Evolutionary conservation across 2,888 invertebrate genomes (phyloP).

Genomic region (Leucozona laternaria): DNA sequence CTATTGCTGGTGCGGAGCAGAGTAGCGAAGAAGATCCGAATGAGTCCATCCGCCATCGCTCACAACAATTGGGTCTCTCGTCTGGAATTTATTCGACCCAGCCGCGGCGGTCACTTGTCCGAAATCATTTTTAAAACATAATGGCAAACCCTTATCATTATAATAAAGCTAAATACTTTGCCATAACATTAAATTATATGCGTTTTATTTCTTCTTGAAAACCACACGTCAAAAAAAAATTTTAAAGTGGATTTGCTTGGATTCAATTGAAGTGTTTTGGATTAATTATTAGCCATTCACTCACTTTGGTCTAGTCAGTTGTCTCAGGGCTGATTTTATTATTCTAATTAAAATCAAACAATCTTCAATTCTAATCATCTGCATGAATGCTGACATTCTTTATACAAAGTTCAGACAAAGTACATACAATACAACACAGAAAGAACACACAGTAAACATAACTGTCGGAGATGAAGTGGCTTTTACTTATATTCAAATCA

Average conservation of each 20-base stretch:
- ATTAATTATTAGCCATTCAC: background rate
- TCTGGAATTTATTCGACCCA: too few species aligned
- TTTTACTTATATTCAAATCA: background rate
- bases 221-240: too few species aligned
- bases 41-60: too few species aligned
- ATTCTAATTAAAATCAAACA: constrained; percentile 14
- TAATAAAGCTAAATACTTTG: too few species aligned
- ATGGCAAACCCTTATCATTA: too few species aligned
- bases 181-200: too few species aligned
- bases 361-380: background rate
- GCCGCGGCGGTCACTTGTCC: too few species aligned
- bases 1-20: too few species aligned
- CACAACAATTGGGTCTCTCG: too few species aligned
- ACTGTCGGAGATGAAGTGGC: background rate
- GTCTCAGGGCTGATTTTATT: background rate
- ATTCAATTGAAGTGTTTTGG: background rate
- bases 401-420: constrained; percentile 8
- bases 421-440: background rate
- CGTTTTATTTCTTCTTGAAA: too few species aligned
- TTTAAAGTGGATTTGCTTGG: background rate
- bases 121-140: too few species aligned
- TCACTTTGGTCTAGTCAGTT: background rate
- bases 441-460: background rate
- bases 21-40: too few species aligned
- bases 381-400: background rate